Evolutionary conservation across 2,797 vertebrate genomes (phyloP).

Genomic region (Pterois miles): DNA sequence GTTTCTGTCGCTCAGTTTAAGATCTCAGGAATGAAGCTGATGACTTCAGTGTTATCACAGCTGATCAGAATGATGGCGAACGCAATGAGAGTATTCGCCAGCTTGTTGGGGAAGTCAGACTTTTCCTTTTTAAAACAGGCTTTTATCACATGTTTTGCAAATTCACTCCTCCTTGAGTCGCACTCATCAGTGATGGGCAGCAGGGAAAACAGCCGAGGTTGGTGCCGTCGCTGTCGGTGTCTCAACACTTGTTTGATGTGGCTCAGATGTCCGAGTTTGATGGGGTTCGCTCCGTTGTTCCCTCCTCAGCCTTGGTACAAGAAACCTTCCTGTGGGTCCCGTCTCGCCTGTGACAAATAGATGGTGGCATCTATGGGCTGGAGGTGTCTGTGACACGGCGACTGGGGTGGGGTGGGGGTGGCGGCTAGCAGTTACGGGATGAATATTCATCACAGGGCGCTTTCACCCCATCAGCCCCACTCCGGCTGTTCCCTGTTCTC

Average conservation of each 20-base stretch:
- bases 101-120: too few species aligned
- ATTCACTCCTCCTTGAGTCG: not conserved
- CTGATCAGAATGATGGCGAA: not conserved
- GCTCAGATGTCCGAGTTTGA: not conserved
- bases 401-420: conserved; percentile 20
- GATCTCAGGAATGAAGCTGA: not conserved
- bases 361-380: conserved; percentile 52
- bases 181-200: conserved; percentile 3
- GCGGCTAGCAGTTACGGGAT: conserved; percentile 31
- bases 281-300: not conserved
- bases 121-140: not conserved
- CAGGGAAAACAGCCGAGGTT: not conserved
- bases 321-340: conserved; percentile 34
- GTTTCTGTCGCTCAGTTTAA: too few species aligned
- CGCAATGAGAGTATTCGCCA: not conserved
- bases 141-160: not conserved
- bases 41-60: not conserved
- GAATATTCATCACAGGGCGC: conserved; percentile 67
- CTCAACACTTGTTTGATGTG: not conserved
- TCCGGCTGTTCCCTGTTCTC: conserved; percentile 51
- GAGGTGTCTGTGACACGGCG: conserved; percentile 33
- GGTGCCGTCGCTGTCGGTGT: not conserved
- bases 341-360: conserved; percentile 52
- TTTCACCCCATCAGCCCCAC: conserved; percentile 42
- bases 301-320: conserved; percentile 19